Conservation (phyloP, 2,113 vertebrate genomes). For the Pteropus alecto region DNA sequence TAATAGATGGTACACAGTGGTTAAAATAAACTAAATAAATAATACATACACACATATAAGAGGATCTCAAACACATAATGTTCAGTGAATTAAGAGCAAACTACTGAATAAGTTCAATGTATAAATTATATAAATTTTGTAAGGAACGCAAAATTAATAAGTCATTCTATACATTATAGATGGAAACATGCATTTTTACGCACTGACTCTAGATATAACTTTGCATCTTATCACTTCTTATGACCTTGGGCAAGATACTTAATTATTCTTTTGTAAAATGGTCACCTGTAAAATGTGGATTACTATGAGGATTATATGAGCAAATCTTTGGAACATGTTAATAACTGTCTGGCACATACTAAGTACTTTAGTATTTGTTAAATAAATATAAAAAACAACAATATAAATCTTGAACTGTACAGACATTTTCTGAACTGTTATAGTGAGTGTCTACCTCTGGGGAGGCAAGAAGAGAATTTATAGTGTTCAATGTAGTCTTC, state of each 20-base stretch:
- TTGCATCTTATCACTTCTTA: background rate
- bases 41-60: background rate
- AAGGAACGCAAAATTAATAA: background rate
- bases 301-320: background rate
- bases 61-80: background rate
- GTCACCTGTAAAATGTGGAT: background rate
- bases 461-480: background rate
- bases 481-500: background rate
- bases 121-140: background rate
- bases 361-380: background rate
- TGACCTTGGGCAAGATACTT: background rate
- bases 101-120: background rate
- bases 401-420: conserved; percentile 23
- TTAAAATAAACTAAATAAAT: background rate
- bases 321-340: background rate
- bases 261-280: background rate
- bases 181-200: background rate
- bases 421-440: background rate
- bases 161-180: background rate
- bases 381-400: background rate
- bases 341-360: background rate
- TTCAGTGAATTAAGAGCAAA: background rate
- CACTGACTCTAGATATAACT: background rate
- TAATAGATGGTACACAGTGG: background rate
- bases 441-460: background rate